Evolutionary conservation across 2,888 invertebrate species (phyloP), one percentile per base, ranked within the genome.

Genomic region (Ennomos fuscantarius): DNA sequence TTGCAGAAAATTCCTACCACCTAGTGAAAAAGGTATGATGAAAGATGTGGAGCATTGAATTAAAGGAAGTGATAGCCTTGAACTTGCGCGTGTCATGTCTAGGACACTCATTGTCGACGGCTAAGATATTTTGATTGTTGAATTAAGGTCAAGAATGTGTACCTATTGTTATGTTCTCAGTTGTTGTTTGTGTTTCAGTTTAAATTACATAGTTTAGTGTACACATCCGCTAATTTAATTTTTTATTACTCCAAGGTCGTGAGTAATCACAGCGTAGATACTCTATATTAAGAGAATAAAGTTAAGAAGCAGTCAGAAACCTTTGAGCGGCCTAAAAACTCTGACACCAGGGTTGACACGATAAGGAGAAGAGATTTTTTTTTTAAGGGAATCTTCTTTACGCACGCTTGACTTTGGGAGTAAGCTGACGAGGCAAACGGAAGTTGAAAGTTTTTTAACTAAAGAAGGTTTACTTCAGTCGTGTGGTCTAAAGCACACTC

Each of bases 241-340:
- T 44, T 37, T 44, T 13, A 50, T 48, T 44, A 40, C 50, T 54
- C 57, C 60, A 58, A 59, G 49, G 47, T 56, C 48, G 45, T 60
- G 39, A 1, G 31, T 41, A 24, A 24, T 24, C 9, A 24, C 24
- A 24, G 10, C 24, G 13, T 36, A 10, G 9, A 35, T n/a, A 36
- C 36, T n/a, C 2, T n/a, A n/a, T n/a, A 8, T 2, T 36, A 11
- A 3, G 11, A 11, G 0, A 24, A 24, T 24, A 0, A 24, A 3
- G 3, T 24, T n/a, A n/a, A n/a, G n/a, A 24, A 24, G 24, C 24
- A 24, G 3, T 15, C 15, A 15, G 15, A 15, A 15, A 5, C 24
- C 24, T 24, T 24, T 24, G 24, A 6, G 24, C 1, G 24, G 24
- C 24, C 24, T 24, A 24, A 6, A 1, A 24, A 24, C 6, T 24